Conservation (phyloP, 2,888 invertebrate genomes). For the Drosophila buzzatii region DNA sequence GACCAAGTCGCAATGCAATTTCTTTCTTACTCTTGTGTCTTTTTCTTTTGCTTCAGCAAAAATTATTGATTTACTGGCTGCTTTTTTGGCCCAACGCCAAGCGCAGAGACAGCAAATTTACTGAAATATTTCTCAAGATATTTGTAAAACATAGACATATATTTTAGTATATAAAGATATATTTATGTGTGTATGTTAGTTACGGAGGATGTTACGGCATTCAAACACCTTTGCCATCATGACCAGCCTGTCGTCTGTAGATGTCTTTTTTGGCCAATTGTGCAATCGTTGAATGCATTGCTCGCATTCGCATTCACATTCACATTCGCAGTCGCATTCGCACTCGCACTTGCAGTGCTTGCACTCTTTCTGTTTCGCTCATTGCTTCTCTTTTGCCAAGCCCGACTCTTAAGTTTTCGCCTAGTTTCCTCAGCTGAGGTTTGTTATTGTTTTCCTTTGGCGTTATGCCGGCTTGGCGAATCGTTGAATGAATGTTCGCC, state of each 20-base stretch:
- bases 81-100: conserved; percentile 72
- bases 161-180: not conserved
- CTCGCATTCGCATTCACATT: not conserved
- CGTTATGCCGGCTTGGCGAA: conserved; percentile 67
- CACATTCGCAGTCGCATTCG: conserved; percentile 7
- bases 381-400: conserved; percentile 17
- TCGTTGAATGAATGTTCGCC: conserved; percentile 65
- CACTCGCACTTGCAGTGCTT: not conserved
- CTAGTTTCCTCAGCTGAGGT: conserved; percentile 75
- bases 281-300: conserved; percentile 67
- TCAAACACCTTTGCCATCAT: conserved; percentile 25
- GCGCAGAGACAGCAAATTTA: conserved; percentile 43
- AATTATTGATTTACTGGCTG: conserved; percentile 69
- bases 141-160: conserved; percentile 14
- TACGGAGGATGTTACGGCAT: conserved; percentile 28
- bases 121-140: conserved; percentile 61
- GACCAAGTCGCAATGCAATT: conserved; percentile 38
- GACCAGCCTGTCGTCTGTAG: conserved; percentile 6
- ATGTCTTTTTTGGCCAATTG: conserved; percentile 45
- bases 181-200: not conserved
- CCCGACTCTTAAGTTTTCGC: conserved; percentile 54
- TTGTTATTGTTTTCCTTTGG: conserved; percentile 78
- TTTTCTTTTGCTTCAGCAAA: conserved; percentile 41
- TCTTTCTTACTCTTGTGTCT: conserved; percentile 19
- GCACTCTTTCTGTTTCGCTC: conserved; percentile 14